phyloP scores from a whole-genome alignment of 2,113 vertebrate species.

The Gadus macrocephalus region DNA sequence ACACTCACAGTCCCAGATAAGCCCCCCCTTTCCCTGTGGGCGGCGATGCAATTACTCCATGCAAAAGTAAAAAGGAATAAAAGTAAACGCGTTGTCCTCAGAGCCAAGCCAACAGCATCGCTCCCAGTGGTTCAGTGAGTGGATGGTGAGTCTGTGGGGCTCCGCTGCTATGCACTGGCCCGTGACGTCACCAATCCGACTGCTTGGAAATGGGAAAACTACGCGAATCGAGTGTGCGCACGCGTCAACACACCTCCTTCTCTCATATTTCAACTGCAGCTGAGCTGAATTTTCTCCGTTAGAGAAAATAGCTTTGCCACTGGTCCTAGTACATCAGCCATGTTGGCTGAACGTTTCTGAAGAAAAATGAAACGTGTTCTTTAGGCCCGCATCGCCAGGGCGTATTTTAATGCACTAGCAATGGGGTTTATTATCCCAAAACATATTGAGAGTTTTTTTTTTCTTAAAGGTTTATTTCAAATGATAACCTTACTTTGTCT shows the following conservation, averaged over 20 bases:
- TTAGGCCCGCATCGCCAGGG: too few species aligned
- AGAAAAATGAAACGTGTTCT: too few species aligned
- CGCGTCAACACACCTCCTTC: constrained; percentile 46
- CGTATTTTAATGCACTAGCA: too few species aligned
- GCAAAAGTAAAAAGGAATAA: constrained; percentile 8
- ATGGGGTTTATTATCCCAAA: too few species aligned
- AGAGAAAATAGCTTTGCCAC: constrained; percentile 32
- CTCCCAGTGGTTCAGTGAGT: constrained; percentile 61
- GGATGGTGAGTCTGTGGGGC: constrained; percentile 44
- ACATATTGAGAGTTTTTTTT: too few species aligned
- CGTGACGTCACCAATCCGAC: constrained; percentile 65
- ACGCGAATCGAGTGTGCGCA: constrained; percentile 46
- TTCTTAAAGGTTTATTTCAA: too few species aligned
- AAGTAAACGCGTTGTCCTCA: constrained; percentile 39
- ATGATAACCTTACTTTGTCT: too few species aligned
- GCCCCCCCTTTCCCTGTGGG: constrained; percentile 18
- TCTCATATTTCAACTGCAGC: constrained; percentile 43
- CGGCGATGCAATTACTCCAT: constrained; percentile 37
- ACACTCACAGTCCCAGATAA: constrained; percentile 16
- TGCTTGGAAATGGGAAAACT: constrained; percentile 39
- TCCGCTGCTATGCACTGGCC: constrained; percentile 41
- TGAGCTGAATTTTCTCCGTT: constrained; percentile 16
- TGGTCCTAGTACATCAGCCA: constrained; percentile 33
- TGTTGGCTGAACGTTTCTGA: constrained; percentile 41
- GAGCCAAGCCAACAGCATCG: constrained; percentile 42